Conservation (phyloP, 1,140 invertebrate species). For the Philopotamus ludificatus region DNA sequence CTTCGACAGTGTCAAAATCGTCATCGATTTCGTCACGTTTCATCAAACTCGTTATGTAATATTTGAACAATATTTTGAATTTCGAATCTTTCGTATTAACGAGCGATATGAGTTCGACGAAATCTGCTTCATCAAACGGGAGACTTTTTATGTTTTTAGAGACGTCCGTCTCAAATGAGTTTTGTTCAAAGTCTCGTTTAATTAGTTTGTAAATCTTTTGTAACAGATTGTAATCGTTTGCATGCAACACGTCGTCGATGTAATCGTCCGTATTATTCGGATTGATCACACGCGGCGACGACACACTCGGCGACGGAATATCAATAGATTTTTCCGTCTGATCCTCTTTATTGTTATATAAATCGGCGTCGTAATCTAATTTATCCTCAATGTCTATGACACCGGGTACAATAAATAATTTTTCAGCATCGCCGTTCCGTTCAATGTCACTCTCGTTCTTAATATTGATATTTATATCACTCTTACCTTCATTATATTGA, state of each 20-base stretch:
- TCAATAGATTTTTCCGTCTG: too few species aligned
- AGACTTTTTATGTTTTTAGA: background rate
- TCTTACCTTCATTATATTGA: background rate
- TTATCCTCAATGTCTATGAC: constrained; percentile 29
- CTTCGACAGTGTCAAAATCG: constrained; percentile 31
- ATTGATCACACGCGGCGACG: too few species aligned
- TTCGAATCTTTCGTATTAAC: background rate
- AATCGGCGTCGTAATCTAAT: constrained; percentile 20
- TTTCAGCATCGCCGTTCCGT: constrained; percentile 20
- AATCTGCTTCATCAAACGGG: constrained; percentile 7
- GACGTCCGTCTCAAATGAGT: too few species aligned
- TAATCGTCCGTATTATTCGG: background rate
- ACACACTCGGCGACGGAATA: too few species aligned
- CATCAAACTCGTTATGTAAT: constrained; percentile 8
- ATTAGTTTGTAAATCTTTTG: constrained; percentile 8
- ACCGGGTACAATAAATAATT: constrained; percentile 33
- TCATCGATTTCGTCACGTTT: constrained; percentile 18
- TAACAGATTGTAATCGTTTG: constrained; percentile 7
- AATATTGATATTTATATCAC: background rate
- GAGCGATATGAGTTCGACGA: background rate
- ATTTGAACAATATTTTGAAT: constrained; percentile 11
- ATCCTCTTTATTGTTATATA: background rate
- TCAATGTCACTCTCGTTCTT: background rate
- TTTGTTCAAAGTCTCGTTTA: constrained; percentile 16
- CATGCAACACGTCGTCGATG: background rate